Evolutionary conservation across 2,888 invertebrate genomes (phyloP), one percentile per base, ranked within the genome.

Genomic region (Cataglyphis cursor): DNA sequence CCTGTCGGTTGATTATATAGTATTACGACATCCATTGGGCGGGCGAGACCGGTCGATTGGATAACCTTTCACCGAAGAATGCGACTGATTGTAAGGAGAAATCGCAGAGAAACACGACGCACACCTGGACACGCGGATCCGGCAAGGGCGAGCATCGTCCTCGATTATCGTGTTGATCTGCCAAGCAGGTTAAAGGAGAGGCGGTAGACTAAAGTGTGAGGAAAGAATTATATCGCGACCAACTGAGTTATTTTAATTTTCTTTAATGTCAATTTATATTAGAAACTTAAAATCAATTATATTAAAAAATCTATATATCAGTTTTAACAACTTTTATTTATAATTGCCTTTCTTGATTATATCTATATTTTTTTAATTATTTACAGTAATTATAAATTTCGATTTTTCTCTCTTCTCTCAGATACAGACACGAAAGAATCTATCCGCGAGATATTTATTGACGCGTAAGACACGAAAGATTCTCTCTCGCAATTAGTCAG

Each of bases 61-160:
- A 18, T 87, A 78, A 87, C 85, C 87, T 87, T 85, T 87, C 44
- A 44, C 28, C 64, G 21, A 59, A 51, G 74, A 66, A 82, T 86
- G 51, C 54, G 62, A 86, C 54, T 68, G 85, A 82, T 87, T 68
- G 70, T 64, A 35, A 66, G 35, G 57, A 82, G 48, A 81, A 87
- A 87, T 68, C 41, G 59, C 51, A 21, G n/a, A 28, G 44, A 64
- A 54, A 64, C 41, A 61, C 70, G 59, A 51, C 41, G 64, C 65
- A 81, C 54, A 35, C 48, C n/a, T 74, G 62, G 51, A 28, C 51
- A 28, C 12, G 3, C 41, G 35, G n/a, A 57, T 66, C 12, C 44
- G 28, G 41, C 18, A 51, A 54, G 80, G 18, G 24, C 38, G 44
- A 31, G 66, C 59, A 51, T 5, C 24, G 54, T 51, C 8, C 21